Evolutionary conservation across 2,888 invertebrate species (phyloP).

Genomic region (Ochropleura plecta): DNA sequence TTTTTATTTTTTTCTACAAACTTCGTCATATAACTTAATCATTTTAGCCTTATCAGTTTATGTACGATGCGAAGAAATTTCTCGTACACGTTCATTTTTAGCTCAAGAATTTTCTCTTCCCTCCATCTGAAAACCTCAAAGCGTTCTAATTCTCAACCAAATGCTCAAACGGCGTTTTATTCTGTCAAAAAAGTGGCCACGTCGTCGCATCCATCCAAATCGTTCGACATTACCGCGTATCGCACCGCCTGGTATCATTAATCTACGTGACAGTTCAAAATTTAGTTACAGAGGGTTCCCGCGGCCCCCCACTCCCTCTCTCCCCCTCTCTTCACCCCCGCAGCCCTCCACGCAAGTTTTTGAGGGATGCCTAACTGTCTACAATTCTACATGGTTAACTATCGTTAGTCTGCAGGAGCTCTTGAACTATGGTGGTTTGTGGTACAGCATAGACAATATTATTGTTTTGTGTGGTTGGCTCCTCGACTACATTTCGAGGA

Average conservation of each 20-base stretch:
- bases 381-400: conserved; percentile 52
- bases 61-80: not conserved
- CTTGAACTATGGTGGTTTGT: conserved; percentile 29
- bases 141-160: not conserved
- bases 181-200: not conserved
- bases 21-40: not conserved
- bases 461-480: conserved; percentile 20
- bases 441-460: conserved; percentile 18
- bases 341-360: conserved; percentile 80
- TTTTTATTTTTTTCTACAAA: not conserved
- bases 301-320: conserved; percentile 68
- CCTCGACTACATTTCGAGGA: not conserved
- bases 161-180: not conserved
- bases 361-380: conserved; percentile 80
- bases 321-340: conserved; percentile 59
- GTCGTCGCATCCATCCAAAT: conserved; percentile 84
- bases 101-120: not conserved
- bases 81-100: fast-evolving
- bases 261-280: conserved; percentile 91
- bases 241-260: conserved; percentile 91
- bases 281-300: conserved; percentile 90
- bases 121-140: not conserved
- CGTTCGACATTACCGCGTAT: conserved; percentile 89
- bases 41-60: too few species aligned
- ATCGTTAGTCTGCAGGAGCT: conserved; percentile 39